A percentile compares a stretch with the other conserved stretches of the same genome.
phyloP scores from a whole-genome alignment of 1,140 invertebrate species.

The Sycophaga agraensis region DNA sequence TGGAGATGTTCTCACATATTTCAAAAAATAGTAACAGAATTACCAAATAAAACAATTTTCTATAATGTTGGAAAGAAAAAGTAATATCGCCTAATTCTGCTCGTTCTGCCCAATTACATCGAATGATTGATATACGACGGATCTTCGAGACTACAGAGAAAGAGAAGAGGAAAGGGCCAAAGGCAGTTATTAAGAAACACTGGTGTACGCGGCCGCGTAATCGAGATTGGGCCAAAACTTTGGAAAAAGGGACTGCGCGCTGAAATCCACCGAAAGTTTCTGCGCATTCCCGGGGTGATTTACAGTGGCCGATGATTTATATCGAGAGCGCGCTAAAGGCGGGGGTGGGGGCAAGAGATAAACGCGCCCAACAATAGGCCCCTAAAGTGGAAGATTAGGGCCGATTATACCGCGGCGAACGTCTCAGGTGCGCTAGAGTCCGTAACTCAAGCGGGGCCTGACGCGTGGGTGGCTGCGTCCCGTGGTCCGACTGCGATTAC shows the following conservation, averaged over 20 bases:
- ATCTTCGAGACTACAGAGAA: not conserved
- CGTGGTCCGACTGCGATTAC: too few species aligned
- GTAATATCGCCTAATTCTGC: too few species aligned
- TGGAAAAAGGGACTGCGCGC: not conserved
- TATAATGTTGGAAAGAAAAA: too few species aligned
- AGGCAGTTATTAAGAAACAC: conserved; percentile 15
- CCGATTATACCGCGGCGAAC: conserved; percentile 51
- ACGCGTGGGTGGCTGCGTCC: conserved; percentile 46
- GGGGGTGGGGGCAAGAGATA: conserved; percentile 28
- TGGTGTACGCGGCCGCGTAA: not conserved
- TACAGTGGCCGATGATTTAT: conserved; percentile 52
- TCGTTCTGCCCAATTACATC: not conserved
- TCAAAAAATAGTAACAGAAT: too few species aligned
- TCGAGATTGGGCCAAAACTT: too few species aligned
- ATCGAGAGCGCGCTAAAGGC: conserved; percentile 22
- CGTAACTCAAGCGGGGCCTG: conserved; percentile 45
- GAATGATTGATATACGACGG: conserved; percentile 23
- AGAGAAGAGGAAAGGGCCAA: not conserved
- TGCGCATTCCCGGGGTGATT: conserved; percentile 46
- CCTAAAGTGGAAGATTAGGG: conserved; percentile 59
- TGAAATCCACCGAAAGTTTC: conserved; percentile 35
- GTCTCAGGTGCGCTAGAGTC: conserved; percentile 40
- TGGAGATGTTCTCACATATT: too few species aligned
- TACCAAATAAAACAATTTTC: too few species aligned
- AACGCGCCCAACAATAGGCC: conserved; percentile 41